Conservation (phyloP, 1,140 invertebrate species). For the Periplaneta americana region DNA sequence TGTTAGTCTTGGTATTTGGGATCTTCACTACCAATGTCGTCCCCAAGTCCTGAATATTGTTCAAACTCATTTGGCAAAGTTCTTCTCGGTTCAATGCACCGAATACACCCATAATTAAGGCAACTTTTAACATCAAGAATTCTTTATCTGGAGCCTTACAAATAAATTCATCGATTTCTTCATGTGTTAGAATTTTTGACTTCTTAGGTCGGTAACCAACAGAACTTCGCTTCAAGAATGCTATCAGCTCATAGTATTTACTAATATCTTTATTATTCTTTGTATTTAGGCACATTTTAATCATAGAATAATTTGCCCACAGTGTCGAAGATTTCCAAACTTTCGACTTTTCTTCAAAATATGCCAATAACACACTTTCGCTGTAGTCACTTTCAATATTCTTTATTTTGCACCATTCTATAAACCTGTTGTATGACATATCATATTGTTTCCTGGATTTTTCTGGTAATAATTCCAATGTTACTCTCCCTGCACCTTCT, state of each 20-base stretch:
- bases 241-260: slow-evolving; percentile 4
- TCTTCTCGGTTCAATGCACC: slow-evolving; percentile 8
- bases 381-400: no score
- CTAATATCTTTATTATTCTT: slow-evolving; percentile 12
- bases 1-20: slow-evolving; percentile 10
- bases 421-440: no score
- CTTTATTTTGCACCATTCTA: no score
- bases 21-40: background rate
- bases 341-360: no score
- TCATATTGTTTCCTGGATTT: no score
- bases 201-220: slow-evolving; percentile 18
- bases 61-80: background rate
- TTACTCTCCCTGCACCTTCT: no score
- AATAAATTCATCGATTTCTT: slow-evolving; percentile 18
- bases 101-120: slow-evolving; percentile 8
- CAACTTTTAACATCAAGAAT: slow-evolving; percentile 20
- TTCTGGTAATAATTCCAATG: no score
- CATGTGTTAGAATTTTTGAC: slow-evolving; percentile 14
- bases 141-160: slow-evolving; percentile 17
- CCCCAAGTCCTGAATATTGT: slow-evolving; percentile 1
- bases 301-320: no score
- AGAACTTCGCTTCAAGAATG: slow-evolving; percentile 17
- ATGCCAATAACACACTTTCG: no score
- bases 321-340: no score
- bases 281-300: no score